Conservation (phyloP, 1,140 invertebrate species). For the Drosophila santomea region DNA sequence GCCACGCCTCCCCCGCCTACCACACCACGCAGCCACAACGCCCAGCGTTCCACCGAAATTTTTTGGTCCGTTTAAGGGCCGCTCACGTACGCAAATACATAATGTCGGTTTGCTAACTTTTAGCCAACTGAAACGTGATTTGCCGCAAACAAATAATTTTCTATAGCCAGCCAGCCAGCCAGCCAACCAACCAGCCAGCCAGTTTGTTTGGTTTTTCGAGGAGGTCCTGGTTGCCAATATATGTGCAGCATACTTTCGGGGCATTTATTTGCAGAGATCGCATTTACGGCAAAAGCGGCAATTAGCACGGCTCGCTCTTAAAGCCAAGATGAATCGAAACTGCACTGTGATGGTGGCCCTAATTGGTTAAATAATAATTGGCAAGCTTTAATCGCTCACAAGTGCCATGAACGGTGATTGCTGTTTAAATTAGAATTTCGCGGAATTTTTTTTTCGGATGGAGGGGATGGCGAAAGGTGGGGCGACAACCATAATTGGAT, state of each 20-base stretch:
- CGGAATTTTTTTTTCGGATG: not conserved
- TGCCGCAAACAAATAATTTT: constrained; percentile 64
- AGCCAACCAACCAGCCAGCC: not conserved
- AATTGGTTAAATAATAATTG: constrained; percentile 31
- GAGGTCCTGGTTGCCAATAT: constrained; percentile 3
- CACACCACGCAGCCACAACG: too few species aligned
- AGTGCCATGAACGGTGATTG: constrained; percentile 20
- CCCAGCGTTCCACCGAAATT: not conserved
- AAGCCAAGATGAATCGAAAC: constrained; percentile 37
- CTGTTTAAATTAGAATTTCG: constrained; percentile 16
- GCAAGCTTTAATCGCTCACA: not conserved
- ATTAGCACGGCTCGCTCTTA: constrained; percentile 36
- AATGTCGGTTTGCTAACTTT: constrained; percentile 62
- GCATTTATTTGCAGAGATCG: constrained; percentile 46
- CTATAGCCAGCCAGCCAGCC: constrained; percentile 3
- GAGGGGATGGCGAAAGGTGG: not conserved
- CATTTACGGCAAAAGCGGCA: constrained; percentile 44
- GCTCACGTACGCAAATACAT: constrained; percentile 62
- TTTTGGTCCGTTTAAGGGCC: constrained; percentile 41
- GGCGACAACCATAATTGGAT: constrained; percentile 9
- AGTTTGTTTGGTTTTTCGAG: constrained; percentile 39
- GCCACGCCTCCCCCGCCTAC: constrained; percentile 10
- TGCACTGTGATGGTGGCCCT: not conserved
- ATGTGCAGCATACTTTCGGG: constrained; percentile 30
- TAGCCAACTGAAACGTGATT: constrained; percentile 62